Percentiles rank a stretch among this genome's conserved stretches.
Conservation (phyloP, 2,888 invertebrate species). For the Plutella xylostella region DNA sequence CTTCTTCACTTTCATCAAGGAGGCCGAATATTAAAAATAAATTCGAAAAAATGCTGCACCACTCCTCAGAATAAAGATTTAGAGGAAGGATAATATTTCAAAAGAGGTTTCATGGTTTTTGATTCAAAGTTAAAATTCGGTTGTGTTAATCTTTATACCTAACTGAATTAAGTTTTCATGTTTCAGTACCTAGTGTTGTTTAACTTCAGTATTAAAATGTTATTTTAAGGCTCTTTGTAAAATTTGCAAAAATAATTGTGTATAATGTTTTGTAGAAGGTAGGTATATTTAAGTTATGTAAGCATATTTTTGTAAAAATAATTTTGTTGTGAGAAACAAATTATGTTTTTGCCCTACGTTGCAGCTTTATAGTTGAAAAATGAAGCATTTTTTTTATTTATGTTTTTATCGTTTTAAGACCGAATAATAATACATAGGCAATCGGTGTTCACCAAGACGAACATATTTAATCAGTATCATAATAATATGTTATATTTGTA, state of each 20-base stretch:
- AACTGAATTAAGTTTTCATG: too few relatives aligned
- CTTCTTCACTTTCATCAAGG: conserved; percentile 69
- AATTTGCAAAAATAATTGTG: neutral
- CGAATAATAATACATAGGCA: too few relatives aligned
- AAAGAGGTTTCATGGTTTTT: neutral
- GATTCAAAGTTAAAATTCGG: too few relatives aligned
- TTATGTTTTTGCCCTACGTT: conserved; percentile 20
- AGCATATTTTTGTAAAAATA: neutral
- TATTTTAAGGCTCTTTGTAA: neutral
- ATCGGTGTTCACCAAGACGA: too few relatives aligned
- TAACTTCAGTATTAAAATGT: conserved; percentile 2
- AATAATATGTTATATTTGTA: too few relatives aligned
- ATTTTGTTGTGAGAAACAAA: neutral
- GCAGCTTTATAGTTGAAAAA: conserved; percentile 25
- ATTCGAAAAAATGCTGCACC: too few relatives aligned
- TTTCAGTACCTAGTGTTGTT: neutral
- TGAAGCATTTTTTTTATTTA: too few relatives aligned
- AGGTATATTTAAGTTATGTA: neutral
- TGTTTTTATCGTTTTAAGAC: too few relatives aligned
- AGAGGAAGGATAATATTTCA: neutral
- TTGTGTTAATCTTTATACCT: too few relatives aligned
- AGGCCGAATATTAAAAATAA: conserved; percentile 53
- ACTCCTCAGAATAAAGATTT: neutral
- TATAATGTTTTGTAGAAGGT: neutral
- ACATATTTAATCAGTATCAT: too few relatives aligned